Base-by-base conservation (phyloP, 2,888 invertebrate genomes). In the Caradrina kadenii region DNA sequence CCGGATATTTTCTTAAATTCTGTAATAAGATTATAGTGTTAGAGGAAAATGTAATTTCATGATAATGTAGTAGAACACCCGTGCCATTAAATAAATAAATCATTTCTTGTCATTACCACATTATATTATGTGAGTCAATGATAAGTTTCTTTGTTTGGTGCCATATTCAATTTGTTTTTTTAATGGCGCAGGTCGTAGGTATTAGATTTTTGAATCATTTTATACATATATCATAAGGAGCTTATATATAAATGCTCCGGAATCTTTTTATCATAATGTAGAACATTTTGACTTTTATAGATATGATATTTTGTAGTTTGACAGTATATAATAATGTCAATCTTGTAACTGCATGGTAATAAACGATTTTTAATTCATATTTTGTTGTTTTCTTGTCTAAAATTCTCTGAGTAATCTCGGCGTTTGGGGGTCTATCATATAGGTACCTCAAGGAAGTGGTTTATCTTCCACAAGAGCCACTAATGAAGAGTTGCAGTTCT, bases 161-260 rank as follows among this genome's bases (percentile, higher is more conserved):
- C 8, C 39, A 13, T 39, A 10, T 11, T 39, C 11, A 39, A 39
- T 13, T 13, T 45, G 17, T 45, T 45, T 45, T 11, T 45, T 45
- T 31, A 26, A 53, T 26, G 17, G 11, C 17, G 26, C 17, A 53
- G 45, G 45, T n/a, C n/a, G 15, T 17, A 2, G n/a, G n/a, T 13
- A 39, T 13, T 39, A 2, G 0, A 60, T 60, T 39, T 60, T 39
- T 48, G 26, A 48, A 5, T 31, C 1, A 21, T 13, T 54, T 7
- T 60, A 39, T 53, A 65, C 48, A 65, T n/a, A n/a, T n/a, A n/a
- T n/a, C n/a, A 39, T 35, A 8, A 26, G n/a, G 17, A 75, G 35
- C 21, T 17, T 55, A 31, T 39, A n/a, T n/a, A n/a, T n/a, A 58
- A 35, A 66, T 11, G 15, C 35, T 60, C 45, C 15, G 4, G 0